Conservation (phyloP, 2,888 invertebrate species). For the Cenopis cana region DNA sequence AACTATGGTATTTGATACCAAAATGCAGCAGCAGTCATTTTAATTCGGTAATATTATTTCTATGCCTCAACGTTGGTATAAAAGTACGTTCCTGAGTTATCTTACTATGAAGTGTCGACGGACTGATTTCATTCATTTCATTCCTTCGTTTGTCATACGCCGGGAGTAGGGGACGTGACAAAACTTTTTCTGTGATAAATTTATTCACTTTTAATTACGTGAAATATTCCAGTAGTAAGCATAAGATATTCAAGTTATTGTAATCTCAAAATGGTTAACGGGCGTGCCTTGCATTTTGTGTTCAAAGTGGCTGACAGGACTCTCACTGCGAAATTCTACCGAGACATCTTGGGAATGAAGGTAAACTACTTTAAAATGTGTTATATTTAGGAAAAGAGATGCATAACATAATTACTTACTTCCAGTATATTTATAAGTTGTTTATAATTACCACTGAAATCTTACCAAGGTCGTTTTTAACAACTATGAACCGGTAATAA, state of each 20-base stretch:
- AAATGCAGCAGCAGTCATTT: too few relatives aligned
- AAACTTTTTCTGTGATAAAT: conserved; percentile 38
- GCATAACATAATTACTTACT: background rate
- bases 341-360: conserved; percentile 97
- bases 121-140: background rate
- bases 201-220: conserved; percentile 12
- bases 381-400: background rate
- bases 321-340: conserved; percentile 94
- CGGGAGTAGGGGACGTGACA: conserved; percentile 16
- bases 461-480: conserved; percentile 2
- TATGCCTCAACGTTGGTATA: too few relatives aligned
- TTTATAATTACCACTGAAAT: background rate
- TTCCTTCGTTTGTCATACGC: conserved; percentile 17
- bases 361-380: conserved; percentile 76
- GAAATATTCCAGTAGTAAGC: background rate
- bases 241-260: background rate
- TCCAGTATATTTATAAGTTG: background rate
- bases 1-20: too few relatives aligned
- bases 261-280: conserved; percentile 80
- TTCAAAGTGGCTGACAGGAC: conserved; percentile 97
- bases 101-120: too few relatives aligned
- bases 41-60: background rate
- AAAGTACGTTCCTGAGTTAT: too few relatives aligned
- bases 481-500: conserved; percentile 35
- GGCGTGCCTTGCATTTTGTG: conserved; percentile 97